These are phyloP conservation scores for Stenolophus ochropezus DNA, from an alignment of 2,888 invertebrate genomes.

Conservation along the genomic window DNA sequence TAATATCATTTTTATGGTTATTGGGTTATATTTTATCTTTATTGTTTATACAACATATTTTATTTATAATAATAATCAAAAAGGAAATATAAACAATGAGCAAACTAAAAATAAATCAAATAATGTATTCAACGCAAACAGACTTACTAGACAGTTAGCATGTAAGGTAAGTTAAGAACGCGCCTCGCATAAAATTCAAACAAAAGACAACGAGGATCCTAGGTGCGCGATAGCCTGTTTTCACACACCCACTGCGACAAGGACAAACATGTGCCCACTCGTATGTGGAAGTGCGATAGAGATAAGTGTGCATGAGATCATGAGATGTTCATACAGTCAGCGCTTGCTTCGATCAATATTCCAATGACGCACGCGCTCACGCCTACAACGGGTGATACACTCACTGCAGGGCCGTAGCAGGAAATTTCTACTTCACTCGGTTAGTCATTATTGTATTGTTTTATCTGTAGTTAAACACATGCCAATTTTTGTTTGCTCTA, in stretches of 20 bases:
- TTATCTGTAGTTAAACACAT: too few relatives aligned
- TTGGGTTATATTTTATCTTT: background rate
- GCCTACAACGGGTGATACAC: slow-evolving; percentile 47
- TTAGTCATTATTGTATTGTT: too few relatives aligned
- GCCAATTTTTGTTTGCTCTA: too few relatives aligned
- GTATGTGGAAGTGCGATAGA: slow-evolving; percentile 1
- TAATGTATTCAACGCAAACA: background rate
- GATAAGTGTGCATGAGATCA: slow-evolving; percentile 38
- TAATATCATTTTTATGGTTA: background rate
- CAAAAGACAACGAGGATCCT: background rate
- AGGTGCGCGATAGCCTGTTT: slow-evolving; percentile 3
- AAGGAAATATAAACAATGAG: background rate
- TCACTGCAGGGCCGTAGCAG: slow-evolving; percentile 20
- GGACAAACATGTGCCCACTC: background rate
- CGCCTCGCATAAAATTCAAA: slow-evolving; percentile 10
- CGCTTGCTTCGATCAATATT: slow-evolving; percentile 39
- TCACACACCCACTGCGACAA: slow-evolving; percentile 43
- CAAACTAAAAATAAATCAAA: background rate
- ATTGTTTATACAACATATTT: background rate
- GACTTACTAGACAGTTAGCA: background rate
- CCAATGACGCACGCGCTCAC: slow-evolving; percentile 53
- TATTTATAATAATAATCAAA: background rate
- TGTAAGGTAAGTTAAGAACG: background rate
- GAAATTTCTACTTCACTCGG: background rate
- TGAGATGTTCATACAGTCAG: slow-evolving; percentile 38